Percentiles rank a stretch among this genome's conserved stretches.
Evolutionary conservation across 2,888 invertebrate genomes (phyloP).

Genomic region (Ischnus inquisitorius): DNA sequence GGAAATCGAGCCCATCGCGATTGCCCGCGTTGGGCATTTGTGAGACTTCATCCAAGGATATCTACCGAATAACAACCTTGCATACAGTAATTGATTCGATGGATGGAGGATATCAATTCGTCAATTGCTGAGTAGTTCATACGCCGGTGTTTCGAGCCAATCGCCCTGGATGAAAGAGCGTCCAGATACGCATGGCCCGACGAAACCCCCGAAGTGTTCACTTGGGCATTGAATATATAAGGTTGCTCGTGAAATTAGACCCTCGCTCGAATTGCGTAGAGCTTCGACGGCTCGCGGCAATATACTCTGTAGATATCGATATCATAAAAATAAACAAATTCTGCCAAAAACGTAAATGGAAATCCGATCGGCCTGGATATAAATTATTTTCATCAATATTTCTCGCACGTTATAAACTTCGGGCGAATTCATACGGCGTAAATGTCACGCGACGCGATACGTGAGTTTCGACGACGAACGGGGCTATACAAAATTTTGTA

Average conservation of each 20-base stretch:
- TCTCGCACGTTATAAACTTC: neutral
- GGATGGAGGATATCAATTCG: neutral
- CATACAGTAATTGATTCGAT: neutral
- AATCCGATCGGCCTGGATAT: neutral
- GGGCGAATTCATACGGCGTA: neutral
- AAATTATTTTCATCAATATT: conserved; percentile 3
- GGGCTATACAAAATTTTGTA: neutral
- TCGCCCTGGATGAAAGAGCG: conserved; percentile 16
- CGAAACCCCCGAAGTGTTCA: conserved; percentile 41
- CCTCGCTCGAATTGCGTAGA: neutral
- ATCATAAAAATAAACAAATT: neutral
- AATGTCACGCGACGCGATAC: conserved; percentile 1
- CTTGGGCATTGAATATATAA: conserved; percentile 23
- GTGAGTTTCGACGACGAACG: conserved; percentile 2
- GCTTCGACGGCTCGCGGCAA: neutral
- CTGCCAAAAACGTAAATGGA: neutral
- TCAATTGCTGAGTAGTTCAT: conserved; percentile 16
- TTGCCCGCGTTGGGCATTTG: conserved; percentile 10
- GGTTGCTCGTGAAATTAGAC: conserved; percentile 45
- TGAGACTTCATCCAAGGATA: conserved; percentile 12
- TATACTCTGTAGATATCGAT: neutral
- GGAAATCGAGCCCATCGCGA: neutral
- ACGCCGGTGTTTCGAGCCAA: neutral
- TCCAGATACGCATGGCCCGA: conserved; percentile 13
- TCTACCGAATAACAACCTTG: neutral